Evolutionary conservation across 2,797 vertebrate species (phyloP), one percentile per base, ranked within the genome.

Genomic region (Eremophila alpestris): DNA sequence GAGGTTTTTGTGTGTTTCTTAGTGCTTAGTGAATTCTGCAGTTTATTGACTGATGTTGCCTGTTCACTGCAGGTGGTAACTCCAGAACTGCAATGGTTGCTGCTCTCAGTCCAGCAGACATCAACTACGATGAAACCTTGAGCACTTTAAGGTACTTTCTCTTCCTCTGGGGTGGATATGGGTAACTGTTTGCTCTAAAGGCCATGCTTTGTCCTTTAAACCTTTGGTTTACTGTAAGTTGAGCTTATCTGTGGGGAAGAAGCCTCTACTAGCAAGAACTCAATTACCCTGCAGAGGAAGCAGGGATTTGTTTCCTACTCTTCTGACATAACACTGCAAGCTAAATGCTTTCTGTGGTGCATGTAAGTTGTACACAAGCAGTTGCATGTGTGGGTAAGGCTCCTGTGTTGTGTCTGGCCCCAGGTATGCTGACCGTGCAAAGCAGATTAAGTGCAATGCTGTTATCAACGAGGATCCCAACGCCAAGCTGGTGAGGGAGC

Each of bases 391-490:
- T 19, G 9, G 55, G 3, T 36, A 10, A 90, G 70, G 46, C 64
- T 78, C 45, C 29, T 9, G 56, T 82, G 81, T 46, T 56, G 49
- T 93, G 65, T 71, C 45, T 94, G 71, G 5, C 52, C 95, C 22
- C 96, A 99, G 99, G 46, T 99, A 99, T 2, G 99, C 99, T 7
- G 99, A 99, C 95, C 98, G 99, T 63, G 99, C 99, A 63, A 99
- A 99, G 94, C 99, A 99, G 95, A 99, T 99, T 93, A 99, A 99
- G 93, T 99, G 99, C 97, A 99, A 99, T 73, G 99, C 99, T 41
- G 98, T 99, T 94, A 99, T 99, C 98, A 99, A 99, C 45, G 99
- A 99, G 60, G 99, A 99, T 97, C 99, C 99, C 95, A 99, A 99
- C 45, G 98, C 99, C 96, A 99, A 99, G 94, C 97, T 99, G 97